Evolutionary conservation across 2,113 vertebrate genomes (phyloP).

Genomic region (Tragelaphus strepsiceros): DNA sequence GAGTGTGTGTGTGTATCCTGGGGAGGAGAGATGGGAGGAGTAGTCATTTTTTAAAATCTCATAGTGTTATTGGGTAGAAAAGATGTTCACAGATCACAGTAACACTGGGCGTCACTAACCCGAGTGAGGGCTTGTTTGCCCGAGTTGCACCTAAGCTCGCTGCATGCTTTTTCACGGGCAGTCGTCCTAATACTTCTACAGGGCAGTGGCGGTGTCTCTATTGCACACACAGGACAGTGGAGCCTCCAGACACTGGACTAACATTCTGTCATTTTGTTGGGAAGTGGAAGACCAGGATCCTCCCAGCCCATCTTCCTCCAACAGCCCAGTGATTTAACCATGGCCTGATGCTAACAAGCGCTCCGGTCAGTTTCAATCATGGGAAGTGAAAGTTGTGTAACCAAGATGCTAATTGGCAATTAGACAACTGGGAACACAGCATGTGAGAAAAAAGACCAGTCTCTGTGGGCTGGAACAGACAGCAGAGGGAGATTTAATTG

Average conservation of each 20-base stretch:
- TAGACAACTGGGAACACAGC: not conserved
- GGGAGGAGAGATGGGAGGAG: not conserved
- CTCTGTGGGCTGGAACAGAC: not conserved
- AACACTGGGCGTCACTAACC: fast-evolving
- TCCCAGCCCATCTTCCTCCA: not conserved
- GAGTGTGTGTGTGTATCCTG: fast-evolving
- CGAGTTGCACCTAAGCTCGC: fast-evolving
- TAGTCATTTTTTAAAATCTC: not conserved
- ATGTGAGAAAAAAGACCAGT: not conserved
- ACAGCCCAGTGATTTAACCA: not conserved
- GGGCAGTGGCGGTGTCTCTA: not conserved
- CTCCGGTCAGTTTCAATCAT: not conserved
- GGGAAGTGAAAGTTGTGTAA: not conserved
- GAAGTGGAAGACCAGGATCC: not conserved
- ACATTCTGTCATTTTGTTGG: not conserved
- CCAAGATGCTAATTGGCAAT: not conserved
- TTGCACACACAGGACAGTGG: not conserved
- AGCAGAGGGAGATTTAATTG: not conserved
- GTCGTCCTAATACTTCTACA: not conserved
- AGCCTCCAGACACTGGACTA: not conserved
- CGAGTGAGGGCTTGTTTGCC: fast-evolving
- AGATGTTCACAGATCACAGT: not conserved
- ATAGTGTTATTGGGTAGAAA: not conserved
- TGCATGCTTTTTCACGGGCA: fast-evolving
- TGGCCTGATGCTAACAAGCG: not conserved